Evolutionary conservation across 2,113 vertebrate species (phyloP), one percentile per base, ranked within the genome.

Genomic region (Aleadryas rufinucha): DNA sequence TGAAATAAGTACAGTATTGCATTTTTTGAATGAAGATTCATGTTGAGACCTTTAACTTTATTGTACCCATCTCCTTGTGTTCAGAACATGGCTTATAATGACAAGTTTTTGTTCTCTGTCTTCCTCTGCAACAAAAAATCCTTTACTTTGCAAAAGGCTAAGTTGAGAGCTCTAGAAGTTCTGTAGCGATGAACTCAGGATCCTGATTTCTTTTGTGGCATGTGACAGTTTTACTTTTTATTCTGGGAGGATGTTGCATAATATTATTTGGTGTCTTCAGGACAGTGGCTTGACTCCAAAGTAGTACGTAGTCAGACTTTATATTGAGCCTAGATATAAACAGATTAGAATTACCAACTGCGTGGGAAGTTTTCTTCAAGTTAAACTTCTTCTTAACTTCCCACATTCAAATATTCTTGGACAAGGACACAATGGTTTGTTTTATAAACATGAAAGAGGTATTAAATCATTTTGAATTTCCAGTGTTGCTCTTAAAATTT

Each of bases 301-400:
- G 47, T 65, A 94, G 47, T 86, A 59, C 0, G 20, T 93, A 96
- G 92, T 84, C 37, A 91, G 89, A 84, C 60, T 94, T 97, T 65
- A 74, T 95, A 89, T 74, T 94, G 82, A 87, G 84, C 72, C 41
- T 91, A 93, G 93, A 89, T 96, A 89, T 96, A 97, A 97, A 97
- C 95, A 96, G 80, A 96, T 93, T 82, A 97, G 69, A 95, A 91
- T 95, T 95, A 88, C 81, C 82, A 90, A 87, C 91, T 81, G 86
- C 76, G 90, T 96, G 95, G 95, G 95, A 97, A 97, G 92, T 75
- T 97, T 96, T 77, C 93, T 95, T 90, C 49, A 72, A 94, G 84
- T 94, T 87, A 87, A 96, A 87, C 70, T 96, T 61, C 50, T 93
- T 88, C 89, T 90, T 90, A 90, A 94, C 84, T 93, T 96, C 95